Evolutionary conservation across 1,140 invertebrate species (phyloP).

Genomic region (Cydia fagiglandana): DNA sequence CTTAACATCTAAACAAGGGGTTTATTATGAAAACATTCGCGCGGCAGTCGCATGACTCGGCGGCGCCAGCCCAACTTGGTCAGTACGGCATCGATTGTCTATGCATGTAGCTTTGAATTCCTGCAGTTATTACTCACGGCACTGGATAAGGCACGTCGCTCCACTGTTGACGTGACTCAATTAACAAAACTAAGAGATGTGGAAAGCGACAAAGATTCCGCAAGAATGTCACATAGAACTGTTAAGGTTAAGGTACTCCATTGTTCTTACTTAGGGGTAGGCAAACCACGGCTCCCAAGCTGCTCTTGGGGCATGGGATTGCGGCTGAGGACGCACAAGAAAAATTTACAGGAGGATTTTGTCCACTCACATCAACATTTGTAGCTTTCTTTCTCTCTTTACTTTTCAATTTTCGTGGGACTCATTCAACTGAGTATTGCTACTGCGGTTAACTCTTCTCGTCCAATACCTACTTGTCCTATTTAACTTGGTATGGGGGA

Average conservation of each 20-base stretch:
- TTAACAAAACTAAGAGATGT: constrained; percentile 18
- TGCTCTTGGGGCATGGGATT: too few relatives aligned
- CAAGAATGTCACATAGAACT: not conserved
- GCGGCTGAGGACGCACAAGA: too few relatives aligned
- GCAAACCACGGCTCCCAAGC: too few relatives aligned
- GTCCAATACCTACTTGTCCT: too few relatives aligned
- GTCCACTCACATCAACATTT: too few relatives aligned
- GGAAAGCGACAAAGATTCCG: constrained; percentile 10
- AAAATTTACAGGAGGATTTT: too few relatives aligned
- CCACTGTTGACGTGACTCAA: constrained; percentile 23
- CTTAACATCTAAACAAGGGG: constrained; percentile 30
- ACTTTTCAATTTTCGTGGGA: too few relatives aligned
- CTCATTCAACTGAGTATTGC: too few relatives aligned
- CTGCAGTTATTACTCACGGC: constrained; percentile 27
- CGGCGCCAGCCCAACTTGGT: constrained; percentile 27
- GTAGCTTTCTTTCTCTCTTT: too few relatives aligned
- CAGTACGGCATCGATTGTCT: constrained; percentile 29
- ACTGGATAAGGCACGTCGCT: constrained; percentile 27
- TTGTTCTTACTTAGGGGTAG: not conserved
- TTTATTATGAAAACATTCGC: constrained; percentile 31
- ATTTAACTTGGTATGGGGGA: too few relatives aligned
- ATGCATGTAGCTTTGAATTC: constrained; percentile 28
- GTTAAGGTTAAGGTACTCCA: not conserved
- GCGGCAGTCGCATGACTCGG: constrained; percentile 12
- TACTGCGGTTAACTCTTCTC: too few relatives aligned